Base-by-base conservation (phyloP, 2,113 vertebrate species). In the Heterotis niloticus region DNA sequence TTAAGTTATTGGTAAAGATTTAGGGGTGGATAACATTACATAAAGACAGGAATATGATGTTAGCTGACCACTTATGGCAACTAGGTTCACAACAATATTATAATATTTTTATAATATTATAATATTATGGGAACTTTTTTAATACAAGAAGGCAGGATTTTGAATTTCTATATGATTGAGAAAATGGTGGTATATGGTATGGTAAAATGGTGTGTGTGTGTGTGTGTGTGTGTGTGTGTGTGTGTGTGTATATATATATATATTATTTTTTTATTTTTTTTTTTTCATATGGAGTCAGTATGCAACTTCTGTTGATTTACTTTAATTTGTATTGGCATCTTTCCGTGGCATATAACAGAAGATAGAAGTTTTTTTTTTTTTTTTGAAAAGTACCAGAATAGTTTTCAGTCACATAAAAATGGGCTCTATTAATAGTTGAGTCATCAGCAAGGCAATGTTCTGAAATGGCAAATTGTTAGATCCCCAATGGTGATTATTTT, bases 391-490 rank as follows among this genome's bases (percentile, higher is more conserved):
- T 81, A 52, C 34, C 79, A 76, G 78, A 81, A 86, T 86, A 83
- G 87, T 89, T 88, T 91, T 87, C 85, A 90, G 86, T 86, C 82
- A 79, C 91, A 87, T 89, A 89, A 91, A 87, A 86, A 75, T 51
- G 86, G 88, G 85, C 85, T 87, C 86, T 87, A 79, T 88, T 84
- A 88, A 87, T 86, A 81, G 80, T 85, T 90, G 87, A 92, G 90
- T 93, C 90, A 92, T 91, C 84, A 84, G 85, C 83, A 91, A 81
- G 68, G 85, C 87, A 89, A 90, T 90, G 90, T 89, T 90, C 91
- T 88, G 88, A 94, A 95, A 91, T 90, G 91, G 88, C 90, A 93
- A 91, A 92, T 90, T 88, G 90, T 92, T 92, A 88, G 88, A 92
- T 91, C 91, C 87, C 86, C 89, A 89, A 88, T 87, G 87, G 89